Percentiles rank a stretch among this genome's conserved stretches.
Conservation (phyloP, 1,140 invertebrate species). For the Teleogryllus occipitalis region DNA sequence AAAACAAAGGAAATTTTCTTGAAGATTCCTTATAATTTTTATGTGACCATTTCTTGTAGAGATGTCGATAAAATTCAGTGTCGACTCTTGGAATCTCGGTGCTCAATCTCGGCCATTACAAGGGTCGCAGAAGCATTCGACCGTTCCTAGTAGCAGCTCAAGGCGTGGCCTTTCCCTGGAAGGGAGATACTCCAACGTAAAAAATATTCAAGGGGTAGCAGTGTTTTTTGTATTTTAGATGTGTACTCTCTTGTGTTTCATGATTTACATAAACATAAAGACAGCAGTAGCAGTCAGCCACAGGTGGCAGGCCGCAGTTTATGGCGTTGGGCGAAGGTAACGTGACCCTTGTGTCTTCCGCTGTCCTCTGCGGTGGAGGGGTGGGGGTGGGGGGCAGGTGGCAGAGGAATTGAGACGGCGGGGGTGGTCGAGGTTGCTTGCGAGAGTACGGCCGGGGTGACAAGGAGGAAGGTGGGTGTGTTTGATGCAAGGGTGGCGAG, state of each 20-base stretch:
- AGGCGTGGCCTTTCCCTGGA: background rate
- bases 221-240: slow-evolving; percentile 2
- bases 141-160: background rate
- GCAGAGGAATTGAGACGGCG: too few species aligned
- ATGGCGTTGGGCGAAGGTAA: background rate
- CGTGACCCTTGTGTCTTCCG: background rate
- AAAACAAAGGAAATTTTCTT: too few species aligned
- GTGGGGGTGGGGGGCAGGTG: background rate
- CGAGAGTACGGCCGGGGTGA: too few species aligned
- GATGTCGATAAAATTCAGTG: too few species aligned
- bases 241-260: slow-evolving; percentile 4
- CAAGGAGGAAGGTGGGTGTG: too few species aligned
- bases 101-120: too few species aligned
- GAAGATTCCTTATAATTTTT: too few species aligned
- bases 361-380: background rate
- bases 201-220: background rate
- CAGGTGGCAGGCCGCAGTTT: background rate
- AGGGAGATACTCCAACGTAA: background rate
- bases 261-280: slow-evolving; percentile 6
- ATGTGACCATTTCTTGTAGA: too few species aligned
- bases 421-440: too few species aligned
- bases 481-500: too few species aligned
- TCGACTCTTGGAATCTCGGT: too few species aligned
- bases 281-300: background rate
- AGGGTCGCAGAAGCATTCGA: background rate